These are phyloP conservation scores for Ochotona princeps DNA, from an alignment of 2,113 vertebrate genomes.

Conservation along the genomic window DNA sequence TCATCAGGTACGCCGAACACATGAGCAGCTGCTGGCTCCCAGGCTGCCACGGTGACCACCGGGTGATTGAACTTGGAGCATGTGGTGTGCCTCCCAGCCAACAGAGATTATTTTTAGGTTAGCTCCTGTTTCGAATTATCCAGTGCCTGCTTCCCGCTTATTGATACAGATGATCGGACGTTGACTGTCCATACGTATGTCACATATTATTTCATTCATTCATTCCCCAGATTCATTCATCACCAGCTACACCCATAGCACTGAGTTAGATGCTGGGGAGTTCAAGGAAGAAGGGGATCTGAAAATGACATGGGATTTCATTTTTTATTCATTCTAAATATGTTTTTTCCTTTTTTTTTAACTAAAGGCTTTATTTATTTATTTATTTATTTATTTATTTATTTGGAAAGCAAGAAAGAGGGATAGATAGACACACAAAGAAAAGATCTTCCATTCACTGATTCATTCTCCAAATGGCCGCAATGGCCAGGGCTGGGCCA, in stretches of 20 bases:
- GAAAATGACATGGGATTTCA: slow-evolving; percentile 16
- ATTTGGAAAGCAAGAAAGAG: too few species aligned
- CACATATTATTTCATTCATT: background rate
- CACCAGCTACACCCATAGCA: background rate
- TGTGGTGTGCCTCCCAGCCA: background rate
- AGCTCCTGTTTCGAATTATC: slow-evolving; percentile 62
- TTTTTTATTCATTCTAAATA: too few species aligned
- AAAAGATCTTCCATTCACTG: too few species aligned
- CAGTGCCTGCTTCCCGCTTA: background rate
- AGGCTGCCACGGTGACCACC: background rate
- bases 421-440: too few species aligned
- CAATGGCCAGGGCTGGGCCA: too few species aligned
- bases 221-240: slow-evolving; percentile 14
- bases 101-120: slow-evolving; percentile 27
- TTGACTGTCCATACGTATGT: background rate
- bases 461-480: too few species aligned
- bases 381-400: too few species aligned
- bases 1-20: background rate
- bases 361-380: too few species aligned
- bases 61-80: background rate
- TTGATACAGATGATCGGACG: slow-evolving; percentile 38
- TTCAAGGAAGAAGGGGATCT: background rate
- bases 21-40: background rate
- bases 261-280: background rate
- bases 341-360: too few species aligned